Base-by-base conservation (phyloP, 2,797 vertebrate species). In the Molossus molossus region DNA sequence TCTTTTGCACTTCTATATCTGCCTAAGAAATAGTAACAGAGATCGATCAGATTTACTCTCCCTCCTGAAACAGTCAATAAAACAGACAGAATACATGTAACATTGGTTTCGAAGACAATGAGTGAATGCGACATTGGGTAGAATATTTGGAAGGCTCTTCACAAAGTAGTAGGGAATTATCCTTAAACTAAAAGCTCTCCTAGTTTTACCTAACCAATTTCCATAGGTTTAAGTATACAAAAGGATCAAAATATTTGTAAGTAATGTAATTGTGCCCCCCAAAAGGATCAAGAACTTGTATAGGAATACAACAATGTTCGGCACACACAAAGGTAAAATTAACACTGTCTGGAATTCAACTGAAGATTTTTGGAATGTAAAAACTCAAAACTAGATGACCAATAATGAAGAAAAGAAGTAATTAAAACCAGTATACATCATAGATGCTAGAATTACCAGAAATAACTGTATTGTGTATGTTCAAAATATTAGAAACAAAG, bases 361-460 rank as follows among this genome's bases (percentile, higher is more conserved):
- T 55, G 15, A 91, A 94, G 60, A 72, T 27, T 95, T 95, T 27
- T 65, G 12, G 18, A 93, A 76, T 80, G 15, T 8, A 33, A 73
- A 90, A 40, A 40, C 8, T 1, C 6, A 81, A 40, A 6, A 72
- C 21, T 84, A 27, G 23, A 45, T 76, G 27, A 69, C 13, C 15
- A 33, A 75, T 69, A 50, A 60, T 80, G 45, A 84, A 90, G n/a
- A 85, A 72, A 55, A 93, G 69, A 67, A 58, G 79, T 77, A 92
- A 86, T 62, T 23, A 72, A 72, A 82, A 45, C 33, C 9, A 70
- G 75, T 53, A 82, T 37, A 45, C 48, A n/a, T 69, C 6, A 90
- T 18, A 92, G 25, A 85, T 40, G 21, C 40, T 70, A 76, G 13
- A 89, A 67, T 82, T 57, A 85, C n/a, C 58, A 84, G 37, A 93